A percentile compares a stretch with the other conserved stretches of the same genome.
Conservation (phyloP, 1,140 invertebrate genomes). For the Drosophila guanche region DNA sequence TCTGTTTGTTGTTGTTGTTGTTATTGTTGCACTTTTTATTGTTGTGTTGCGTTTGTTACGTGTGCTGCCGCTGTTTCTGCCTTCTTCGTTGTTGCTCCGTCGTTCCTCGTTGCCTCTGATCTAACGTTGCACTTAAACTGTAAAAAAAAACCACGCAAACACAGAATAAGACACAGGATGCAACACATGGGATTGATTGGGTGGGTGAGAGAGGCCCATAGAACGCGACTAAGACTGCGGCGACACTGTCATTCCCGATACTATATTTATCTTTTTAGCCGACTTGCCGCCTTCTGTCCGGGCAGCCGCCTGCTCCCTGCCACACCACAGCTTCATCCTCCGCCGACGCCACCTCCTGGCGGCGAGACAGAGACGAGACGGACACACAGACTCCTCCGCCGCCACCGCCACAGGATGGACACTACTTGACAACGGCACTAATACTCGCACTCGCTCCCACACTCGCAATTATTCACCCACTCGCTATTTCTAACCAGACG, state of each 20-base stretch:
- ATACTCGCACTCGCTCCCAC: no score
- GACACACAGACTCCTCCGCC: no score
- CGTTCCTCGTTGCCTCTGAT: constrained; percentile 18
- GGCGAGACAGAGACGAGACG: constrained; percentile 31
- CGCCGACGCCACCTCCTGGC: constrained; percentile 11
- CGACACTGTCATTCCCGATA: no score
- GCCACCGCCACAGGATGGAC: no score
- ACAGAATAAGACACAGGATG: constrained; percentile 1
- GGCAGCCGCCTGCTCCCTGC: no score
- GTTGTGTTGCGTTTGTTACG: constrained; percentile 5
- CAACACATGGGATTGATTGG: no score
- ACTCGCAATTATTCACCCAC: constrained; percentile 33
- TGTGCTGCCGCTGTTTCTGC: constrained; percentile 48
- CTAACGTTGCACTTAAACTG: constrained; percentile 71
- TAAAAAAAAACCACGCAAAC: constrained; percentile 28
- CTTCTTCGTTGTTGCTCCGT: no score
- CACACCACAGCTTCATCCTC: no score
- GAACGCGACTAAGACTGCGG: no score
- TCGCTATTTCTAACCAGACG: constrained; percentile 3
- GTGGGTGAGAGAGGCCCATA: no score
- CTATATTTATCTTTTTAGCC: constrained; percentile 44
- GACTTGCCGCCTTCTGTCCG: constrained; percentile 1
- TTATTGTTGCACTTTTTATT: background rate
- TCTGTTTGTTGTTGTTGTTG: constrained; percentile 16
- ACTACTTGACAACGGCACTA: no score